Base-by-base conservation (phyloP, 1,140 invertebrate species). In the Drosophila dunni region DNA sequence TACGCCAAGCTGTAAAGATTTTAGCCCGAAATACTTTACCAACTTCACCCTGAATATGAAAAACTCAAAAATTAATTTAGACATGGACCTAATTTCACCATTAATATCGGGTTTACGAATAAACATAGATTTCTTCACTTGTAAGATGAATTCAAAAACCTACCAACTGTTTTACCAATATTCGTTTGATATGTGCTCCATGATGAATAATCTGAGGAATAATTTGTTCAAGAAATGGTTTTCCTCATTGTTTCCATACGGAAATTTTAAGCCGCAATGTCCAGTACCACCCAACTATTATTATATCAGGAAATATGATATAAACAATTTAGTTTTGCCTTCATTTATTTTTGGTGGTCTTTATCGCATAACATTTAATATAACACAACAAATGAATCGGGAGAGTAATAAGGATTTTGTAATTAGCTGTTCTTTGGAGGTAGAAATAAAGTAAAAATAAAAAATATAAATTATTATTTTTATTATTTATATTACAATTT, bases 161-260 rank as follows among this genome's bases (percentile, higher is more conserved):
- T 86, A 77, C 44, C 75, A 86, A 9, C 78, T 42, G 7, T 65
- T 91, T 3, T 86, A 90, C 13, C 44, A 63, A 13, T 81, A 81
- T 33, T 44, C 75, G 1, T 45, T 90, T 4, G 75, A 90, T 36
- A 53, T 90, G 53, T 91, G 88, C 53, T 44, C 10, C 1, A 66
- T 84, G 40, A 40, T 90, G 20, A 66, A 61, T 0, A 51, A 56
- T 10, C 58, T 45, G 4, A 84, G 70, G 11, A 61, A 65, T 29
- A 74, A 74, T 8, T 56, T 90, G n/a, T 77, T 91, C 0, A 90
- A 81, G 4, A 65, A 54, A 17, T 83, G 80, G 80, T 58, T 79
- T n/a, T n/a, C n/a, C 8, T 46, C 62, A 0, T 51, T 83, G 6
- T 67, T 53, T 17, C 10, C 38, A 8, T 9, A 68, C 6, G 71